phyloP scores from a whole-genome alignment of 2,888 invertebrate species.

The Tenthredo livida region DNA sequence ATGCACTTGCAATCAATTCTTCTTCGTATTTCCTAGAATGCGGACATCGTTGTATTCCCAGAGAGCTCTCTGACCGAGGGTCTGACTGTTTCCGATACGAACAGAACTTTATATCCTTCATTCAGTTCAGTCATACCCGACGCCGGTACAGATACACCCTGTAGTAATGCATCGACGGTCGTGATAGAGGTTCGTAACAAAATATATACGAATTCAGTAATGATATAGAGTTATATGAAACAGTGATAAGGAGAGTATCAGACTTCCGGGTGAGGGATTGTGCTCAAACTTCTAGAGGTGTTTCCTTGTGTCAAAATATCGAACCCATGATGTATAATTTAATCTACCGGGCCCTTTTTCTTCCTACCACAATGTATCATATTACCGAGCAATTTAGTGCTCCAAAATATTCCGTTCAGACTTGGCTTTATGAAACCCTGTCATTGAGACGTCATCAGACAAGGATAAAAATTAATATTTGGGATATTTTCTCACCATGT shows the following conservation, averaged over 20 bases:
- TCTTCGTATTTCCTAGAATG: constrained; percentile 78
- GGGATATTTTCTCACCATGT: too few relatives aligned
- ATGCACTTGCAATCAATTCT: background rate
- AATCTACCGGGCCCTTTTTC: too few relatives aligned
- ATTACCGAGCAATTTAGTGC: too few relatives aligned
- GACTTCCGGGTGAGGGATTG: too few relatives aligned
- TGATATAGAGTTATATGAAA: background rate
- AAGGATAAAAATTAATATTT: background rate
- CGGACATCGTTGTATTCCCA: constrained; percentile 89
- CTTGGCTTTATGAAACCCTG: too few relatives aligned
- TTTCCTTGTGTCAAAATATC: too few relatives aligned
- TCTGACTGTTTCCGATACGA: constrained; percentile 77
- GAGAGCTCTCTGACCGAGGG: constrained; percentile 78
- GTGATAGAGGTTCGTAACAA: constrained; percentile 51
- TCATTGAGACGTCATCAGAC: too few relatives aligned
- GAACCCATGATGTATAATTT: too few relatives aligned
- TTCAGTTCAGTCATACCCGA: constrained; percentile 44
- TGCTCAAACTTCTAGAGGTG: too few relatives aligned
- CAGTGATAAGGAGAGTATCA: background rate
- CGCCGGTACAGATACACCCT: constrained; percentile 13
- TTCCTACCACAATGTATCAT: too few relatives aligned
- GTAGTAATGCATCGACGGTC: constrained; percentile 31
- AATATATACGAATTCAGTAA: background rate
- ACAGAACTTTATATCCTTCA: constrained; percentile 62
- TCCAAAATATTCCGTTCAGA: too few relatives aligned